phyloP scores from a whole-genome alignment of 2,797 vertebrate genomes.

The Smutsia temminckii region DNA sequence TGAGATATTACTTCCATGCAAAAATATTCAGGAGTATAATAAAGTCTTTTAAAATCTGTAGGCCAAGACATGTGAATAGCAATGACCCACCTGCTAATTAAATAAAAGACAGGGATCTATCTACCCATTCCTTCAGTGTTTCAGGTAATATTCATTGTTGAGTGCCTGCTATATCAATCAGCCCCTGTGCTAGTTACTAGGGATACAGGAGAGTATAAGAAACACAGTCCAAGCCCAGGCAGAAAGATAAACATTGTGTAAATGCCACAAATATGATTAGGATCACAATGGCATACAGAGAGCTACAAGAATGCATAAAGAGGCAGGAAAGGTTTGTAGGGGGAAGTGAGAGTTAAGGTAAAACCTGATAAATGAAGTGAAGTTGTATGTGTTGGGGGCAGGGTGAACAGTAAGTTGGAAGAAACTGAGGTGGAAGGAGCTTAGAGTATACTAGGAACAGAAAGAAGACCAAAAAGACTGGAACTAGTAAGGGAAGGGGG shows the following conservation, averaged over 20 bases:
- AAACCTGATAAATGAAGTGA: background rate
- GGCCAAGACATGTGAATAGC: background rate
- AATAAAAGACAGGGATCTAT: background rate
- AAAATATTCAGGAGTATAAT: constrained; percentile 31
- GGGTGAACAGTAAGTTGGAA: background rate
- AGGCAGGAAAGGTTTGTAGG: background rate
- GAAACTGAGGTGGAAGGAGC: background rate
- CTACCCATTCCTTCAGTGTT: background rate
- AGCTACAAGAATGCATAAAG: background rate
- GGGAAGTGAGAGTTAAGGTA: background rate
- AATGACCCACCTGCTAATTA: background rate
- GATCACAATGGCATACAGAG: background rate
- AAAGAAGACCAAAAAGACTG: background rate
- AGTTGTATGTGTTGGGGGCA: background rate
- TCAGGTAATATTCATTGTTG: constrained; percentile 2
- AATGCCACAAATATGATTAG: background rate
- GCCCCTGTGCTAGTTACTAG: background rate
- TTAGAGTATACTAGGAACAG: background rate
- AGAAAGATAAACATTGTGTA: background rate
- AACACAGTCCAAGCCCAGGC: background rate
- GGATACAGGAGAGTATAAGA: background rate
- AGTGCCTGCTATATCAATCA: background rate
- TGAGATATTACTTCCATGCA: background rate
- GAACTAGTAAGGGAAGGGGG: background rate
- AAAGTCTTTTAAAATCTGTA: constrained; percentile 43